Evolutionary conservation across 2,113 vertebrate species (phyloP).

Genomic region (Echinops telfairi): DNA sequence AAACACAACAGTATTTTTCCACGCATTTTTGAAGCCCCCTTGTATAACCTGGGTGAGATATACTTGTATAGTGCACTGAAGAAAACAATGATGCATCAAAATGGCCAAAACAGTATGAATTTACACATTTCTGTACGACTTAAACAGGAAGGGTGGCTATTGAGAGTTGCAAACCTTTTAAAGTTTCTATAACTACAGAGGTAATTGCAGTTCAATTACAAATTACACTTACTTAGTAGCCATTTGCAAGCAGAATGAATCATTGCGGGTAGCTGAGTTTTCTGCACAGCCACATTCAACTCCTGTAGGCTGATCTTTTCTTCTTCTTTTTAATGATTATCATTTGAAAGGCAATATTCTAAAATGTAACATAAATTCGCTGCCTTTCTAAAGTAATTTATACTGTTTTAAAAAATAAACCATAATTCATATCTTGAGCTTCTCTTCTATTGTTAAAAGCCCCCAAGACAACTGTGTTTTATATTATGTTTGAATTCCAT

Average conservation of each 20-base stretch:
- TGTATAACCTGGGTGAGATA: not conserved
- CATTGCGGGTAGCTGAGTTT: not conserved
- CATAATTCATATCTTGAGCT: not conserved
- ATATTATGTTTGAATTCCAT: not conserved
- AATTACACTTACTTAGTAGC: not conserved
- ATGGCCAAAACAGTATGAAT: not conserved
- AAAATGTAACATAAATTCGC: constrained; percentile 38
- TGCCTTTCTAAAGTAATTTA: constrained; percentile 1
- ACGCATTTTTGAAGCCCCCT: no score
- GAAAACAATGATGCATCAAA: not conserved
- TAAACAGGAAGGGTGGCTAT: not conserved
- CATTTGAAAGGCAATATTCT: constrained; percentile 18
- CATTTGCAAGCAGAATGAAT: not conserved
- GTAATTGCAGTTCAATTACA: constrained; percentile 22
- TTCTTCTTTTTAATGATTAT: not conserved
- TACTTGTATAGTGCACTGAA: constrained; percentile 1
- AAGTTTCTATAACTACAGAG: constrained; percentile 25
- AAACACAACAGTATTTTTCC: no score
- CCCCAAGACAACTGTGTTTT: not conserved
- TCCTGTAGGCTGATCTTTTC: not conserved
- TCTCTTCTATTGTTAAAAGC: constrained; percentile 18
- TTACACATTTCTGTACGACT: not conserved
- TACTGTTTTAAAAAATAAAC: constrained; percentile 50
- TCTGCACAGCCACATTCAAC: not conserved
- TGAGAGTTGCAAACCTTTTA: not conserved